phyloP scores from a whole-genome alignment of 2,888 invertebrate genomes.

The Nycteola revayana region DNA sequence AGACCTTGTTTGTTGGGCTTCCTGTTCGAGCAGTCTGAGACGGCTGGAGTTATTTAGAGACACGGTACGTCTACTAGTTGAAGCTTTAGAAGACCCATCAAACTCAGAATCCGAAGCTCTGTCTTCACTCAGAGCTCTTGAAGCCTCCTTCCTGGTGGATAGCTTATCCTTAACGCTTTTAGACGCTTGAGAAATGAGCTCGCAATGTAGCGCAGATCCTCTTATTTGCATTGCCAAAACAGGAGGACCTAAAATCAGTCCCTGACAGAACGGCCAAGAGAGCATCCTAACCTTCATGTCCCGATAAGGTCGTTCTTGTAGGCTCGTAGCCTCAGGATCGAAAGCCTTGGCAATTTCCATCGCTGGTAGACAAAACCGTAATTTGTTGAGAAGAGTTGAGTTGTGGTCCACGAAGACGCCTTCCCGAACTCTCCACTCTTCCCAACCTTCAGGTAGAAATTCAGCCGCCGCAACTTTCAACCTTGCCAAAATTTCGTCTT shows the following conservation, averaged over 20 bases:
- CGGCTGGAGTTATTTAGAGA: slow-evolving; percentile 3
- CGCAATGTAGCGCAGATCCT: not conserved
- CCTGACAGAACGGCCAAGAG: not conserved
- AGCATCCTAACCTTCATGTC: slow-evolving; percentile 4
- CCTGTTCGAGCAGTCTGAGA: not conserved
- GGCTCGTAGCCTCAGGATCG: not conserved
- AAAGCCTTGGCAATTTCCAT: slow-evolving; percentile 1
- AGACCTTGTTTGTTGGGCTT: not conserved
- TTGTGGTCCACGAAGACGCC: not conserved
- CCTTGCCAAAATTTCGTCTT: too few relatives aligned
- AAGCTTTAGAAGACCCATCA: slow-evolving; percentile 1
- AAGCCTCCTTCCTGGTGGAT: not conserved
- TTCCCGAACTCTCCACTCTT: not conserved
- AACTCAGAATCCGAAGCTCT: not conserved
- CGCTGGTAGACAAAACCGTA: slow-evolving; percentile 1
- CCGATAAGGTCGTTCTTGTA: slow-evolving; percentile 1
- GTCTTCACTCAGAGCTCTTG: not conserved
- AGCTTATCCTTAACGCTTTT: not conserved
- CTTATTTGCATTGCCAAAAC: not conserved
- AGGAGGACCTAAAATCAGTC: not conserved
- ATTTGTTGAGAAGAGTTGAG: slow-evolving; percentile 2
- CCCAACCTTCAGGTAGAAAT: not conserved
- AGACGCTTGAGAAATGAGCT: not conserved
- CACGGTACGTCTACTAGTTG: slow-evolving; percentile 3
- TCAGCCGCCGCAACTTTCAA: not conserved